These are phyloP conservation scores for Taenioides sp. DNA, from an alignment of 2,797 vertebrate species.

Conservation along the genomic window DNA sequence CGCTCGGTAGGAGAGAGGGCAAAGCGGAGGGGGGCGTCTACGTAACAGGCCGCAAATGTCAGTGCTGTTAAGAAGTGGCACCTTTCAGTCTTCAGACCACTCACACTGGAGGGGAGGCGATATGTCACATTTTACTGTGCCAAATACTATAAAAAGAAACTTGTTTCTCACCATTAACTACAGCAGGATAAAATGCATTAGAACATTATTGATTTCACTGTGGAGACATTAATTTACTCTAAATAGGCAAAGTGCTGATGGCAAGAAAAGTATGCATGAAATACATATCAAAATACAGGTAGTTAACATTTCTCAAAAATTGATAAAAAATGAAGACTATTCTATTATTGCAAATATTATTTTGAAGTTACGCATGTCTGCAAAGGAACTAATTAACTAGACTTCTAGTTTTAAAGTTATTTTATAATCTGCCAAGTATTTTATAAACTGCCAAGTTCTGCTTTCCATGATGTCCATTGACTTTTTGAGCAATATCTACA, in stretches of 20 bases:
- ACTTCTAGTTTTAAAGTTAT: too few relatives aligned
- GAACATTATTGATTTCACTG: neutral
- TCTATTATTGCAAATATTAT: too few relatives aligned
- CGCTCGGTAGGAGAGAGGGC: conserved; percentile 35
- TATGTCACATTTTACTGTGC: conserved; percentile 25
- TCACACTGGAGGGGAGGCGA: neutral
- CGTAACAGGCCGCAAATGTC: conserved; percentile 60
- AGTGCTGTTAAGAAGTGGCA: conserved; percentile 40
- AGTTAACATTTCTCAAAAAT: too few relatives aligned
- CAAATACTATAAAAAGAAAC: neutral
- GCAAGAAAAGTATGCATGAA: neutral
- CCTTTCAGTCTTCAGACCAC: conserved; percentile 18
- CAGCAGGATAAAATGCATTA: neutral
- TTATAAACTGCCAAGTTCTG: too few relatives aligned
- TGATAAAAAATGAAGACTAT: too few relatives aligned
- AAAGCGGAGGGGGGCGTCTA: conserved; percentile 36
- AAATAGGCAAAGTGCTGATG: neutral
- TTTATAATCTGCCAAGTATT: too few relatives aligned
- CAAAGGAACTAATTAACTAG: too few relatives aligned
- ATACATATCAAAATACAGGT: neutral
- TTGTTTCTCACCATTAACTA: conserved; percentile 13
- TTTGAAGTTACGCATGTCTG: too few relatives aligned
- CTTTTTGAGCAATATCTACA: too few relatives aligned
- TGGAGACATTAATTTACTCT: neutral
- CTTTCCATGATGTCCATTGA: too few relatives aligned